These are phyloP conservation scores for Heterotis niloticus DNA, from an alignment of 2,113 vertebrate species.

Conservation along the genomic window DNA sequence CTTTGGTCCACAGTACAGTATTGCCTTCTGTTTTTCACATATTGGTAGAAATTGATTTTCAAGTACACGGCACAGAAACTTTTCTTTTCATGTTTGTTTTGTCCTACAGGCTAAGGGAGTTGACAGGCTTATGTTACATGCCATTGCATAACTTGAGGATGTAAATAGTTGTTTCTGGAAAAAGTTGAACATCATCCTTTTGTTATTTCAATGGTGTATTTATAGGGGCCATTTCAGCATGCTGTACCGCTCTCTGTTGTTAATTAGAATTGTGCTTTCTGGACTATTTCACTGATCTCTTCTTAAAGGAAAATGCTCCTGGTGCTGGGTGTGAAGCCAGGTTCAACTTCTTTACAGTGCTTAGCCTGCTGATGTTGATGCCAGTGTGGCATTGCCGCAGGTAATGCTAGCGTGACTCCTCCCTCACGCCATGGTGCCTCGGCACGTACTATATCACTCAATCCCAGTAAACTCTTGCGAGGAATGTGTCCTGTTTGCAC, in stretches of 20 bases:
- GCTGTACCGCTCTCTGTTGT: background rate
- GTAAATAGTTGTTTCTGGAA: background rate
- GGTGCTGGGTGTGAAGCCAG: background rate
- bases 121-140: constrained; percentile 31
- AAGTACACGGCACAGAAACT: background rate
- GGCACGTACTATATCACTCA: too few relatives aligned
- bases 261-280: background rate
- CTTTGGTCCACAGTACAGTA: background rate
- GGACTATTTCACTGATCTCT: background rate
- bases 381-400: too few relatives aligned
- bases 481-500: background rate
- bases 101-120: constrained; percentile 12
- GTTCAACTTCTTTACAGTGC: too few relatives aligned
- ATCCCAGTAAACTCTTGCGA: too few relatives aligned
- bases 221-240: background rate
- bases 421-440: too few relatives aligned
- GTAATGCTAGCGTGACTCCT: too few relatives aligned
- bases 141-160: constrained; percentile 16
- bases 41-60: background rate
- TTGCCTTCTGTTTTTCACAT: background rate
- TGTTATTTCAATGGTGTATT: background rate
- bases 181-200: background rate
- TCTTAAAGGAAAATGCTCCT: background rate
- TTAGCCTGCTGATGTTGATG: too few relatives aligned
- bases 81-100: background rate